Evolutionary conservation across 2,113 vertebrate species (phyloP).

Genomic region (Carassius carassius): DNA sequence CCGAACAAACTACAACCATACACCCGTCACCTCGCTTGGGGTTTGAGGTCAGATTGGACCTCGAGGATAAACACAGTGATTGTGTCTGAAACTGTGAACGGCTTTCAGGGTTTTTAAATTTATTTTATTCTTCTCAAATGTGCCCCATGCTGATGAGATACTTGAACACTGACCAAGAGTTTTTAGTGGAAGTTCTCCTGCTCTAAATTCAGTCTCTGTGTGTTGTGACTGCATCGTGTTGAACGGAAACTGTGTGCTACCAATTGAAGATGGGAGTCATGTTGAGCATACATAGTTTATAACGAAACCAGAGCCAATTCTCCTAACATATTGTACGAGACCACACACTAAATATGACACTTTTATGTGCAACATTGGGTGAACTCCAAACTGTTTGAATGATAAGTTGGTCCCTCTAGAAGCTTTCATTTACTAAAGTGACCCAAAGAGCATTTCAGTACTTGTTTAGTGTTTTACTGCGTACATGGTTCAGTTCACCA

Average conservation of each 20-base stretch:
- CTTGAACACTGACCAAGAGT: neutral
- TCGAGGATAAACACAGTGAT: neutral
- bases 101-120: neutral
- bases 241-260: conserved; percentile 40
- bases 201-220: neutral
- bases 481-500: conserved; percentile 17
- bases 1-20: neutral
- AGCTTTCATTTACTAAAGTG: conserved; percentile 51
- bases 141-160: neutral
- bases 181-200: neutral
- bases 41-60: neutral
- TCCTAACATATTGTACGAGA: neutral
- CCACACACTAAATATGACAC: conserved; percentile 41
- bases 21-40: conserved; percentile 11
- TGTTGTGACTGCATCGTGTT: neutral
- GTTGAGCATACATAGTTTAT: conserved; percentile 29
- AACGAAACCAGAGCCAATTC: conserved; percentile 10
- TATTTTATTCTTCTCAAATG: neutral
- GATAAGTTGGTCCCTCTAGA: conserved; percentile 42
- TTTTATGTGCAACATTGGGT: conserved; percentile 47
- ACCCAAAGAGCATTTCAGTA: conserved; percentile 39
- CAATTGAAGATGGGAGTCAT: conserved; percentile 44
- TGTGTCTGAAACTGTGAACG: neutral
- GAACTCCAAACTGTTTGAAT: conserved; percentile 23
- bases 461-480: conserved; percentile 37